These are phyloP conservation scores for Hyppa rectilinea DNA, from an alignment of 2,888 invertebrate genomes.

Conservation along the genomic window DNA sequence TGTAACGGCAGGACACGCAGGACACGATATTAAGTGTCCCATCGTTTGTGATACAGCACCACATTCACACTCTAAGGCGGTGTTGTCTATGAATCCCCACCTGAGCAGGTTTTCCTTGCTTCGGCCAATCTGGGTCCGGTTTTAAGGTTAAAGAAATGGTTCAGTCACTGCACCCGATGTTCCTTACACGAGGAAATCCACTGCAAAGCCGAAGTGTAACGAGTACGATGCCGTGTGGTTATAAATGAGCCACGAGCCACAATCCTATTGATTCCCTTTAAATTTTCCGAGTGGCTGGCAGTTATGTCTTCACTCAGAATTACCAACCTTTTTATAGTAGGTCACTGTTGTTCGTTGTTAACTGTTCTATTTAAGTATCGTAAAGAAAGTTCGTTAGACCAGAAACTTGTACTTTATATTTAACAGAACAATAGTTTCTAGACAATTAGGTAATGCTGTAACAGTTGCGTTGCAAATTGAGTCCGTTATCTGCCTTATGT, in stretches of 20 bases:
- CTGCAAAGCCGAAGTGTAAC: neutral
- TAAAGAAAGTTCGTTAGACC: slow-evolving; percentile 49
- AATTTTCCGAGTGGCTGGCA: neutral
- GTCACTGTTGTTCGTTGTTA: neutral
- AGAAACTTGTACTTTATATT: slow-evolving; percentile 31
- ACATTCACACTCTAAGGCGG: too few relatives aligned
- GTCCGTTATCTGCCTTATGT: slow-evolving; percentile 12
- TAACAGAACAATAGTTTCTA: slow-evolving; percentile 41
- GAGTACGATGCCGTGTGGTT: too few relatives aligned
- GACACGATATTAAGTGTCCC: too few relatives aligned
- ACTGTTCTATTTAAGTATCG: slow-evolving; percentile 12
- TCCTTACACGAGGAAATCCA: neutral
- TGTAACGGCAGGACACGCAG: too few relatives aligned
- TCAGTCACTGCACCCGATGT: neutral
- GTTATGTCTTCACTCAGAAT: neutral
- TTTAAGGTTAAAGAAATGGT: slow-evolving; percentile 24
- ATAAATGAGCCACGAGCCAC: too few relatives aligned
- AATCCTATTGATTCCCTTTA: too few relatives aligned
- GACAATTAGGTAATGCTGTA: slow-evolving; percentile 42
- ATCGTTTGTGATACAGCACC: too few relatives aligned
- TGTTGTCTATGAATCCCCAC: too few relatives aligned
- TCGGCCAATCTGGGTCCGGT: too few relatives aligned
- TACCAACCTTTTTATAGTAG: neutral
- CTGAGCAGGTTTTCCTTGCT: too few relatives aligned
- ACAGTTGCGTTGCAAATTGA: slow-evolving; percentile 30